Percentiles rank a stretch among this genome's conserved stretches.
Conservation (phyloP, 2,113 vertebrate species). For the Zootoca vivipara region DNA sequence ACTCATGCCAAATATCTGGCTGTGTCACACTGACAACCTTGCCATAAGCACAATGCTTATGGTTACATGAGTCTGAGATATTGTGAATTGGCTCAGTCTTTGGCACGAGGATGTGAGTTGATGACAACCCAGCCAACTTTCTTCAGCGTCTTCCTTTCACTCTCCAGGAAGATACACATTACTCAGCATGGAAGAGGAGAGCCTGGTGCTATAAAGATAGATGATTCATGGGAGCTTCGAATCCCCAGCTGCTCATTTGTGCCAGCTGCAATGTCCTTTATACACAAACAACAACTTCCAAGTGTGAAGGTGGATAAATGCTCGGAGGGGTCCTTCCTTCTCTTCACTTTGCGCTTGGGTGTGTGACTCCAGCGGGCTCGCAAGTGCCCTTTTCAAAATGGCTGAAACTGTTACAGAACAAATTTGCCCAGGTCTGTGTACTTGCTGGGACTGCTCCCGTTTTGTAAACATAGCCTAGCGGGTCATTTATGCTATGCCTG, state of each 20-base stretch:
- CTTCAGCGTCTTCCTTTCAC: neutral
- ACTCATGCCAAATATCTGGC: neutral
- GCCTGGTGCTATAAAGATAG: neutral
- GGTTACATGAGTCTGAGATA: neutral
- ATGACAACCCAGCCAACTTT: neutral
- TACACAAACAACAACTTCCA: neutral
- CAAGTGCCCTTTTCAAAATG: neutral
- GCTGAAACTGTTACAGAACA: neutral
- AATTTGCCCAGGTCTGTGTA: neutral
- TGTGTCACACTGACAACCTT: neutral
- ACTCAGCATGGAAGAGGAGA: neutral
- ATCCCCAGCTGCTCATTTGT: neutral
- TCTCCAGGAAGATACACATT: neutral
- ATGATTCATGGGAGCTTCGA: neutral
- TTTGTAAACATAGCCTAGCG: conserved; percentile 3
- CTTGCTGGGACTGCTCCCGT: neutral
- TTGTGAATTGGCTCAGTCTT: neutral
- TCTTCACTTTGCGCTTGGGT: neutral
- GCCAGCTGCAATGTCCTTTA: neutral
- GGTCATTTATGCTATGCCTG: neutral
- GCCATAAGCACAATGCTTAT: neutral
- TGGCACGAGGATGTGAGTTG: neutral
- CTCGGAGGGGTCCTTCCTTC: neutral
- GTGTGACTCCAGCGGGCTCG: neutral
- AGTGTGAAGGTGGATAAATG: neutral